These are phyloP conservation scores for Mythimna loreyi DNA, from an alignment of 2,888 invertebrate species.

Conservation along the genomic window DNA sequence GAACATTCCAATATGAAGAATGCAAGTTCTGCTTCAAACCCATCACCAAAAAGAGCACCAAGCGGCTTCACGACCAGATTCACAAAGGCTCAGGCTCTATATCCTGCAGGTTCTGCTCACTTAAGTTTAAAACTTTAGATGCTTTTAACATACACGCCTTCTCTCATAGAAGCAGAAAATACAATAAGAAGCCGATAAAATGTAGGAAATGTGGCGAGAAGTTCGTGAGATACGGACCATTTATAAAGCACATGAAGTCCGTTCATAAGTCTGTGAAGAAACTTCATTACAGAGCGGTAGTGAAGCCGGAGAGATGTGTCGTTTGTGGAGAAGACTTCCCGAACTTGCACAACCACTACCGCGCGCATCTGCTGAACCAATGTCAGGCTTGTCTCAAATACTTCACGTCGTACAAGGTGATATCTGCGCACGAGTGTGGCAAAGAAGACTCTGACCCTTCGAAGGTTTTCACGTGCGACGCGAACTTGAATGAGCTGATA, in stretches of 20 bases:
- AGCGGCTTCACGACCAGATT: slow-evolving; percentile 80
- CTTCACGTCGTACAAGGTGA: slow-evolving; percentile 82
- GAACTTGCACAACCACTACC: slow-evolving; percentile 91
- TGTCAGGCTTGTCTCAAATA: slow-evolving; percentile 87
- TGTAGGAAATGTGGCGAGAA: slow-evolving; percentile 85
- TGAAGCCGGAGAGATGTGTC: slow-evolving; percentile 90
- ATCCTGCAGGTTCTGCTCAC: slow-evolving; percentile 86
- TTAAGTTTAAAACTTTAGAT: slow-evolving; percentile 87
- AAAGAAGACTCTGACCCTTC: slow-evolving; percentile 80
- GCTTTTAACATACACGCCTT: slow-evolving; percentile 88
- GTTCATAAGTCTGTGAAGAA: slow-evolving; percentile 83
- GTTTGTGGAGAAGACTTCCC: slow-evolving; percentile 91
- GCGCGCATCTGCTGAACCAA: slow-evolving; percentile 91
- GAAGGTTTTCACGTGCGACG: slow-evolving; percentile 83
- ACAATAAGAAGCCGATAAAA: slow-evolving; percentile 84
- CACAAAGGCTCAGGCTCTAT: slow-evolving; percentile 86
- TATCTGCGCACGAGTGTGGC: slow-evolving; percentile 80
- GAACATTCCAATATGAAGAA: slow-evolving; percentile 80
- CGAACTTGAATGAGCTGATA: slow-evolving; percentile 77
- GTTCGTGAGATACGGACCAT: slow-evolving; percentile 86
- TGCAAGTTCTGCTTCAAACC: slow-evolving; percentile 89
- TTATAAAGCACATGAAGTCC: slow-evolving; percentile 84
- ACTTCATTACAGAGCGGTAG: slow-evolving; percentile 83
- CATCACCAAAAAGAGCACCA: slow-evolving; percentile 79
- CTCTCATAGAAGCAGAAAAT: slow-evolving; percentile 87